A percentile compares a stretch with the other conserved stretches of the same genome.
phyloP scores from a whole-genome alignment of 2,888 invertebrate genomes.

The Drosophila yooni region DNA sequence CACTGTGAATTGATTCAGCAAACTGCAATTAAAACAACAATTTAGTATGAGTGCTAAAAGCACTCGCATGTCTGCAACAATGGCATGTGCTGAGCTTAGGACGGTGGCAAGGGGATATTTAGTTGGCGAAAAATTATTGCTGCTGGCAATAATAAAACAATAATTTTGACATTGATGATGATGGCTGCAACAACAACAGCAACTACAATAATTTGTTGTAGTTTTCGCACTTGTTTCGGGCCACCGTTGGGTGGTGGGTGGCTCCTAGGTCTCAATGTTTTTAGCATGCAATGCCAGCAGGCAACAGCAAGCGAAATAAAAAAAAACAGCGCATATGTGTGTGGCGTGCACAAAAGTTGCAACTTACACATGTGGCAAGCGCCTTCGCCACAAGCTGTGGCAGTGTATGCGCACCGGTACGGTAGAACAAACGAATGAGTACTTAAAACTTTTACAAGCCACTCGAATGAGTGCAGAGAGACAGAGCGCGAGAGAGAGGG shows the following conservation, averaged over 20 bases:
- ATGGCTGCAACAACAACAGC: slow-evolving; percentile 49
- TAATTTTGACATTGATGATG: slow-evolving; percentile 78
- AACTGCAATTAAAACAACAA: slow-evolving; percentile 45
- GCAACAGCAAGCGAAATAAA: slow-evolving; percentile 27
- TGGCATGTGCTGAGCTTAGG: neutral
- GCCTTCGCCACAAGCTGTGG: slow-evolving; percentile 49
- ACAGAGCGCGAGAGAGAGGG: neutral
- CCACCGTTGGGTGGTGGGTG: neutral
- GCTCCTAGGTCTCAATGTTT: slow-evolving; percentile 40
- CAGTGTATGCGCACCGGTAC: slow-evolving; percentile 25
- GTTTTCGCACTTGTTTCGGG: slow-evolving; percentile 57
- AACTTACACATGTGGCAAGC: slow-evolving; percentile 66
- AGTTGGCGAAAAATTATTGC: slow-evolving; percentile 22
- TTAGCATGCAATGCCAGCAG: slow-evolving; percentile 29
- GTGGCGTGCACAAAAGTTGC: slow-evolving; percentile 75
- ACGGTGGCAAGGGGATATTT: neutral
- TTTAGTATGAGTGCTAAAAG: slow-evolving; percentile 33
- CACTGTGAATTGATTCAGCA: neutral
- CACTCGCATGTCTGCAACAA: slow-evolving; percentile 15
- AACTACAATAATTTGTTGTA: slow-evolving; percentile 43
- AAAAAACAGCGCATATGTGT: slow-evolving; percentile 42
- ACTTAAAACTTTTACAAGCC: slow-evolving; percentile 78
- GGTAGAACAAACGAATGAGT: slow-evolving; percentile 61
- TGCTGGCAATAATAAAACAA: slow-evolving; percentile 69
- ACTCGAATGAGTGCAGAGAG: slow-evolving; percentile 32